Evolutionary conservation across 2,113 vertebrate species (phyloP), one percentile per base, ranked within the genome.

Genomic region (Amphiprion ocellaris): DNA sequence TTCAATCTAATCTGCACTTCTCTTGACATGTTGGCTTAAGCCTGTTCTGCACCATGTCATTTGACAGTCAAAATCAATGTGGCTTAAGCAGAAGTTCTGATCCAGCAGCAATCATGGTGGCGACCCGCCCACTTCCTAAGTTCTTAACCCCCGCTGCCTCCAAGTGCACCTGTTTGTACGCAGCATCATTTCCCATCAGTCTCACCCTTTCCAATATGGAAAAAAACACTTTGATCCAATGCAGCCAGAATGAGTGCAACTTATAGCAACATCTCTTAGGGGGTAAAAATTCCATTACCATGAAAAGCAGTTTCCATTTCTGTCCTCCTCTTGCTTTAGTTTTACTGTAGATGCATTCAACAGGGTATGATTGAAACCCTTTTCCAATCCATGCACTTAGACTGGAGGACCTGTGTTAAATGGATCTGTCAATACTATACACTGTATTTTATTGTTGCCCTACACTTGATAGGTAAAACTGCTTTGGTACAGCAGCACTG

Each of bases 21-120:
- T 75, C 85, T 72, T 80, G 65, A 77, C 80, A 64, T 77, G 60
- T 71, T 63, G 54, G 81, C 73, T 77, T 77, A 56, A 24, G 67
- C 53, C 61, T 80, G 79, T 89, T 89, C 67, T 75, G 81, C 60
- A 33, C 65, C 63, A 23, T 28, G 49, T 55, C 58, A 82, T 92
- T 92, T 90, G 86, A 90, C 89, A 86, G 83, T 91, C 83, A 72
- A 85, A 93, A 93, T 93, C 91, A 79, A 89, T 93, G 90, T 30
- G 79, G 79, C 84, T 92, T 89, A 91, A 88, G 83, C n/a, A 72
- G 77, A 77, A 24, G 71, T 84, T 69, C 79, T 50, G 66, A 83
- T 87, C 88, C 64, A 77, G 60, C 78, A 77, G 85, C 82, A 69
- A 66, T 74, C 54, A 69, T 30, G 3, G n/a, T 66, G 69, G 33